Conservation (phyloP, 2,797 vertebrate genomes). For the Pantherophis vulpinus region DNA sequence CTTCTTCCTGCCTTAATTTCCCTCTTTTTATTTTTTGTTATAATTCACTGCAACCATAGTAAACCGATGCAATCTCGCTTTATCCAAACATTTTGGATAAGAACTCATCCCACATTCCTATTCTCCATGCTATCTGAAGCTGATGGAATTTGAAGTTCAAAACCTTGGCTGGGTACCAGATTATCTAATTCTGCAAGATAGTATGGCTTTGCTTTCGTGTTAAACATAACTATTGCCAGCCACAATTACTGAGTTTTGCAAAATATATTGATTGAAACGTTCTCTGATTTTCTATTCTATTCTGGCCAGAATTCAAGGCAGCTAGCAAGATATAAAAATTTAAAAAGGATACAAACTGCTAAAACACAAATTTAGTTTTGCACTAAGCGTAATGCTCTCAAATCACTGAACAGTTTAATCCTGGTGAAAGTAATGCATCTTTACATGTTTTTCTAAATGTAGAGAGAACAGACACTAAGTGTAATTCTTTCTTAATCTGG, state of each 20-base stretch:
- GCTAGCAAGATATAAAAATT: background rate
- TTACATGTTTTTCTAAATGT: background rate
- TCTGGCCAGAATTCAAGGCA: background rate
- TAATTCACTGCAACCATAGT: background rate
- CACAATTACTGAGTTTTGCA: background rate
- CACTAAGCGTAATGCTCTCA: background rate
- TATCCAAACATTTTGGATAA: background rate
- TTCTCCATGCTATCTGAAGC: background rate
- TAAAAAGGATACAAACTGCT: background rate
- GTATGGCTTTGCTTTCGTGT: background rate
- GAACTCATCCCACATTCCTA: background rate
- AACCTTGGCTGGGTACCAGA: background rate
- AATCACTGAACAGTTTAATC: background rate
- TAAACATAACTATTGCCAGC: background rate
- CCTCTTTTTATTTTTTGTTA: background rate
- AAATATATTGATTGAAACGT: background rate
- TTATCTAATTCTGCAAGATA: background rate
- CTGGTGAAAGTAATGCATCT: background rate
- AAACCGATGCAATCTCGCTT: too few relatives aligned
- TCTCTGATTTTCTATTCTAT: background rate
- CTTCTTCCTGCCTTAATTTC: background rate
- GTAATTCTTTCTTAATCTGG: background rate
- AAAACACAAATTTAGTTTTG: background rate
- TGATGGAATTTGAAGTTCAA: background rate
- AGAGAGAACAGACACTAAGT: background rate